Base-by-base conservation (phyloP, 2,797 vertebrate species). In the Synaphobranchus kaupii region DNA sequence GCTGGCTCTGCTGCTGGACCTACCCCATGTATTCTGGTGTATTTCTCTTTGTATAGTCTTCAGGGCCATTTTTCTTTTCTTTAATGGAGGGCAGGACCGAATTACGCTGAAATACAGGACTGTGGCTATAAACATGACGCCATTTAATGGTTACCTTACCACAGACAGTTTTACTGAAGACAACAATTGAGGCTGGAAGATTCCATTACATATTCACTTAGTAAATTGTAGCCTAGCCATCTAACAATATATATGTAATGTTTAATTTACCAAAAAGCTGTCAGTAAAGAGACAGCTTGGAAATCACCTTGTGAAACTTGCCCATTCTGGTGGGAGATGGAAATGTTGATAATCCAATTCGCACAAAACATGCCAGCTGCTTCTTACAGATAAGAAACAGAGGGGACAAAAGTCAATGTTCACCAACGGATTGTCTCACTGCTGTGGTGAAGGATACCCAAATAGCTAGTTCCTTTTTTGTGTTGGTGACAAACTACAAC, bases 331-430 rank as follows among this genome's bases (percentile, higher is more conserved):
- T 52, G 34, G 25, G 22, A 28, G 25, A 25, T 47, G 50, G 28
- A 47, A 78, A 47, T 73, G 54, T 50, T 86, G 71, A 81, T 80
- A 56, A 86, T 34, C 28, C 50, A 34, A 81, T 56, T 31, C 58
- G 44, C 56, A 56, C 10, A 60, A 54, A 86, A 39, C 34, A 81
- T 60, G 76, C 52, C 73, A 81, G 52, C 39, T 80, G 85, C 25
- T 52, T 81, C 85, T 81, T 47, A 86, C 39, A 9, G 73, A 86
- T 81, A 76, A 86, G 73, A 76, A 76, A 76, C 31, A 76, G 68
- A 73, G 73, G 73, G 39, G 73, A 58, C 82, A 81, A 56, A 71
- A 60, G 76, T 86, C 85, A 86, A 81, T 86, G 76, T 13, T 44
- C 76, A 60, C 78, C 85, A 58, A 81, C n/a, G 7, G 76, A 81